Percentiles rank a stretch among this genome's conserved stretches.
These are phyloP conservation scores for Hedychridium roseum DNA, from an alignment of 2,888 invertebrate genomes.

Conservation along the genomic window DNA sequence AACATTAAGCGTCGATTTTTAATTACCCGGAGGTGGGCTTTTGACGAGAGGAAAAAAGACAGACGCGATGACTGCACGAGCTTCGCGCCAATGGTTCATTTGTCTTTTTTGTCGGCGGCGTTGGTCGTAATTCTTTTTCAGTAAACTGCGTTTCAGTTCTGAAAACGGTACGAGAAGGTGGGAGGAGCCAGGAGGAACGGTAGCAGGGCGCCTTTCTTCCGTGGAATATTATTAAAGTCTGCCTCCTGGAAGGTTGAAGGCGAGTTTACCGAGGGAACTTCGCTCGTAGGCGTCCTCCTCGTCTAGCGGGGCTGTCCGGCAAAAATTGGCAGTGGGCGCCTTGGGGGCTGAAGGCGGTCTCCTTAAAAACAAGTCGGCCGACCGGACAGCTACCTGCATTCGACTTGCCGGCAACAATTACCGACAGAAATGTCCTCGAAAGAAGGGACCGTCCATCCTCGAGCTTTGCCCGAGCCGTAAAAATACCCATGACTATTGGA, in stretches of 20 bases:
- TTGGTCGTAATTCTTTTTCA: no score
- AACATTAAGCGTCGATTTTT: no score
- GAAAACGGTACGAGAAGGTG: no score
- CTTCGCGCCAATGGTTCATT: no score
- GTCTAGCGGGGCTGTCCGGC: neutral
- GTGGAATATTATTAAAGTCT: neutral
- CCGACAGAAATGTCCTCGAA: conserved; percentile 33
- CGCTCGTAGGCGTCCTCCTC: neutral
- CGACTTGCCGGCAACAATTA: conserved; percentile 38
- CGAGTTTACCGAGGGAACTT: neutral
- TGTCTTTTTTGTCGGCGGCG: no score
- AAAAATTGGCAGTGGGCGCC: neutral
- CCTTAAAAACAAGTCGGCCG: conserved; percentile 26
- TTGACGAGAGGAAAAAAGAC: no score
- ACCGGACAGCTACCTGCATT: conserved; percentile 33
- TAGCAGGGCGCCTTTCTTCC: neutral
- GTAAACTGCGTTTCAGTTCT: no score
- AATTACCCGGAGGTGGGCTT: no score
- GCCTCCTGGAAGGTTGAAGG: neutral
- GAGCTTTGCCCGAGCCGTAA: conserved; percentile 1
- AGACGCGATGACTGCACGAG: no score
- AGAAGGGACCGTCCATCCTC: conserved; percentile 13
- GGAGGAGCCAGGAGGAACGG: neutral
- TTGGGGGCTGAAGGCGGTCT: conserved; percentile 7
- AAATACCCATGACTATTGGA: no score